Base-by-base conservation (phyloP, 2,113 vertebrate genomes). In the Nyctereutes procyonoides region DNA sequence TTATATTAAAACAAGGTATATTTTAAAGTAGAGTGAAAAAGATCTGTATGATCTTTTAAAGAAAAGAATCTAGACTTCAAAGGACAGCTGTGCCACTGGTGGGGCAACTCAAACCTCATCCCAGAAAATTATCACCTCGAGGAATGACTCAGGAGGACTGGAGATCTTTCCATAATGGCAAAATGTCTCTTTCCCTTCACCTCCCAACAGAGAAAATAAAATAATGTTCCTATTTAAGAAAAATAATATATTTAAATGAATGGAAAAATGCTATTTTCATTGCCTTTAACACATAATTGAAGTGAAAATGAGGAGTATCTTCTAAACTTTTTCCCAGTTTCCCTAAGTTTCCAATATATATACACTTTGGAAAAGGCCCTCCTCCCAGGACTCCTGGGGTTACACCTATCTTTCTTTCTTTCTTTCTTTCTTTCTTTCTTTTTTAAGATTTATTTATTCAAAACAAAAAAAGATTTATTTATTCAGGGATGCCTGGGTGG, bases 21-120 rank as follows among this genome's bases (percentile, higher is more conserved):
- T 81, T 93, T 67, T 81, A 26, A 38, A 93, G 51, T 67, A 67
- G 20, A 93, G 8, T 58, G 20, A 38, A 90, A 80, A 67, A n/a
- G n/a, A 30, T 53, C 10, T 53, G 2, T 35, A 74, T 67, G 35
- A 13, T 73, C 56, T 43, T 79, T 65, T 86, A 32, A 58, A 55
- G 24, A n/a, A 73, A 56, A 88, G 43, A 51, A 81, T 58, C 79
- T 60, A 43, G 32, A 32, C 9, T 77, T 53, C 15, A 12, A 67
- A 22, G 4, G 22, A 48, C 8, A n/a, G 24, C 20, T 6, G 30
- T 19, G 20, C 1, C 5, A 32, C 26, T 0, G 15, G 22, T 16
- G 8, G 11, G 2, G 4, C n/a, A 81, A 77, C 35, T 63, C 11
- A 63, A 20, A 16, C 65, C 53, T 53, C 51, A 28, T 38, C 10